Conservation (phyloP, 1,140 invertebrate genomes). For the Drosophila busckii region DNA sequence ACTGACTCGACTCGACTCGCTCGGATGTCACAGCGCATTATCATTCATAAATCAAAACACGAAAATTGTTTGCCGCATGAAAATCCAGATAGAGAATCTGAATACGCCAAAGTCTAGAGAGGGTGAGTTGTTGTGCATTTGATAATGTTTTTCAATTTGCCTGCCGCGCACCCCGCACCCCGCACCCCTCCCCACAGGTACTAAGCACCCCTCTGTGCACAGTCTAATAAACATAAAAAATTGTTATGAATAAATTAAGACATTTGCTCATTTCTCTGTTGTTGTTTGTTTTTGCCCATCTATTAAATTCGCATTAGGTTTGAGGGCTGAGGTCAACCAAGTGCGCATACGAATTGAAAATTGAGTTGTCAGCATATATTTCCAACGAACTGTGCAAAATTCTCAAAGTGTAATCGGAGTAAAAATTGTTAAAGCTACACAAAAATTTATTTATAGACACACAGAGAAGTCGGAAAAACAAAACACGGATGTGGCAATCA, state of each 20-base stretch:
- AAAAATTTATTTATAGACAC: too few relatives aligned
- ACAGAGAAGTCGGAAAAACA: too few relatives aligned
- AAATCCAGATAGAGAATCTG: too few relatives aligned
- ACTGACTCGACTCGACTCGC: conserved; percentile 1
- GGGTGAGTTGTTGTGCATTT: background rate
- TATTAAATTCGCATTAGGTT: conserved; percentile 70
- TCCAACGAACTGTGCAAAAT: conserved; percentile 26
- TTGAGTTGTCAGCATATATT: conserved; percentile 56
- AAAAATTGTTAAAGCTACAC: too few relatives aligned
- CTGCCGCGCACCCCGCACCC: background rate
- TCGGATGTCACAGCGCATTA: conserved; percentile 72
- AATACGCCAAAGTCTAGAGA: too few relatives aligned
- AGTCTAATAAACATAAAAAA: conserved; percentile 62
- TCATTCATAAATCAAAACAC: conserved; percentile 78
- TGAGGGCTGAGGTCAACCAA: background rate
- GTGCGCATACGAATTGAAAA: too few relatives aligned
- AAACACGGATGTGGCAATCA: conserved; percentile 77
- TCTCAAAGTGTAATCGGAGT: conserved; percentile 28
- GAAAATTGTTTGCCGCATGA: conserved; percentile 53
- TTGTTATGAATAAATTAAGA: conserved; percentile 73
- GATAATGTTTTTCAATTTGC: conserved; percentile 31
- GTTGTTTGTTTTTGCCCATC: conserved; percentile 13
- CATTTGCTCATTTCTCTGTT: conserved; percentile 58
- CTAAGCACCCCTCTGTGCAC: conserved; percentile 4
- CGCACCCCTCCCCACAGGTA: background rate